Evolutionary conservation across 2,113 vertebrate species (phyloP).

Genomic region (Zosterops lateralis): DNA sequence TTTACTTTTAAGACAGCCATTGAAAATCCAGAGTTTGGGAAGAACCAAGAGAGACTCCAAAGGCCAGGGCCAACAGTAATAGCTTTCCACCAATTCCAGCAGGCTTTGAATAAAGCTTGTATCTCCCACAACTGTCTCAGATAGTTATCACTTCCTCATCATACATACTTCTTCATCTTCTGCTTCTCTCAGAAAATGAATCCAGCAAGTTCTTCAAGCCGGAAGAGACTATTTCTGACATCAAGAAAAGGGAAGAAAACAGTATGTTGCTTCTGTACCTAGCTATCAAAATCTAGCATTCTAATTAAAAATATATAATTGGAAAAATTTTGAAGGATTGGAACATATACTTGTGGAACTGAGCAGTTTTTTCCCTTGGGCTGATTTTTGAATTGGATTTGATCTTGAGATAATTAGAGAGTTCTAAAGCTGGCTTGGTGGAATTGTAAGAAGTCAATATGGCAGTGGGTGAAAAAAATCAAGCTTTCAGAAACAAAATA

Average conservation of each 20-base stretch:
- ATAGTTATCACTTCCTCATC: not conserved
- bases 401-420: not conserved
- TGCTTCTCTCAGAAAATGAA: constrained; percentile 33
- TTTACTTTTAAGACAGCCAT: not conserved
- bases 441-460: not conserved
- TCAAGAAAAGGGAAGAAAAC: not conserved
- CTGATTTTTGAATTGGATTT: not conserved
- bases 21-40: not conserved
- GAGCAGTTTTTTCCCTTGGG: not conserved
- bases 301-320: constrained; percentile 7
- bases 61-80: not conserved
- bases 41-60: not conserved
- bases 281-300: not conserved
- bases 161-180: constrained; percentile 1
- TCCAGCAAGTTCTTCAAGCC: not conserved
- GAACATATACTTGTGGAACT: not conserved
- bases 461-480: not conserved
- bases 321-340: not conserved
- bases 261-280: not conserved
- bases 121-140: not conserved
- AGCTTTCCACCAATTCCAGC: not conserved
- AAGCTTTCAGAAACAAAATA: not conserved
- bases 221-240: not conserved
- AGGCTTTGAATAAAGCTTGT: not conserved
- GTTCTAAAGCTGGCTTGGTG: not conserved